Evolutionary conservation across 2,888 invertebrate genomes (phyloP).

Genomic region (Meteorus colon): DNA sequence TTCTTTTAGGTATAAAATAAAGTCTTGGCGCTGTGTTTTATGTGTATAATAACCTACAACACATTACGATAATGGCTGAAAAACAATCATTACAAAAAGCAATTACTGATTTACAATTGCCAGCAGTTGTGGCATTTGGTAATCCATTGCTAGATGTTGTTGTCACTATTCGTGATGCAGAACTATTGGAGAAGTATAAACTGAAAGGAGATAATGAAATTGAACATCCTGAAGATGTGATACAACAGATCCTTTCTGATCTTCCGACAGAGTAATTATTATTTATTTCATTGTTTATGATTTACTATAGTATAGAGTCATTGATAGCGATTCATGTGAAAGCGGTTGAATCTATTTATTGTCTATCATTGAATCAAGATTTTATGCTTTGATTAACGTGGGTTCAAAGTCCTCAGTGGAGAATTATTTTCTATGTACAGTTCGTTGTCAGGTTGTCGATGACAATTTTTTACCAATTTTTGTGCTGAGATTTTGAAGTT

Average conservation of each 20-base stretch:
- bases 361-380: too few species aligned
- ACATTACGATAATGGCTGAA: slow-evolving; percentile 53
- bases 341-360: too few species aligned
- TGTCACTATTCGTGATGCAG: slow-evolving; percentile 59
- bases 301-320: too few species aligned
- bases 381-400: too few species aligned
- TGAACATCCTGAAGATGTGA: slow-evolving; percentile 63
- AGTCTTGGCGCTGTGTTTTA: not conserved
- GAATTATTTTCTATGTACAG: too few species aligned
- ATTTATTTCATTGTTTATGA: not conserved
- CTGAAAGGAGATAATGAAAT: slow-evolving; percentile 64
- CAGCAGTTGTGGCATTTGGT: slow-evolving; percentile 67
- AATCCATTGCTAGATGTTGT: slow-evolving; percentile 70
- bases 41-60: not conserved
- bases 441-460: too few species aligned
- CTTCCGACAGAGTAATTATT: slow-evolving; percentile 62
- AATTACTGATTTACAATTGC: slow-evolving; percentile 54
- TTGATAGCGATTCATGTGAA: too few species aligned
- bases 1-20: too few species aligned
- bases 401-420: too few species aligned
- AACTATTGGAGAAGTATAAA: slow-evolving; percentile 63
- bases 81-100: slow-evolving; percentile 54
- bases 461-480: too few species aligned
- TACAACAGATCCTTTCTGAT: slow-evolving; percentile 60
- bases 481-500: too few species aligned